phyloP scores from a whole-genome alignment of 2,888 invertebrate genomes.

The Gisinianus flammeolus region DNA sequence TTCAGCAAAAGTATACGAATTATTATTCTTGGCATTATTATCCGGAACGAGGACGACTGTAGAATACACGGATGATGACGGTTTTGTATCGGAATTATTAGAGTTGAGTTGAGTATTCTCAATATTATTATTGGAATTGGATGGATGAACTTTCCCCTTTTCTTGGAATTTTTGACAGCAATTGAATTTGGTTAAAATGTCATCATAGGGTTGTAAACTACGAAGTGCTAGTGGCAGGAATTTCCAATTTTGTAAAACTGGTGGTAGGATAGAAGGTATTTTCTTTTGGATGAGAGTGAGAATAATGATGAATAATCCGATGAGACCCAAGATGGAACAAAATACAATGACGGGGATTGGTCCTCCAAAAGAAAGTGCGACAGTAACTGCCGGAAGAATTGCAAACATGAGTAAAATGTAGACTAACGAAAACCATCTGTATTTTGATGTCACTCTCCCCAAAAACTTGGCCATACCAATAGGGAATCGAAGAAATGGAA shows the following conservation, averaged over 20 bases:
- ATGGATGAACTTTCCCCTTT: not conserved
- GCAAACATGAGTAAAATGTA: conserved; percentile 63
- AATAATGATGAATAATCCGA: conserved; percentile 60
- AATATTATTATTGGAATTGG: not conserved
- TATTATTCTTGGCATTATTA: not conserved
- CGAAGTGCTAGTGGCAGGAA: conserved; percentile 62
- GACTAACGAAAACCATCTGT: conserved; percentile 67
- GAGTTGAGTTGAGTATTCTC: conserved; percentile 5
- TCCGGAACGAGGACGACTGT: not conserved
- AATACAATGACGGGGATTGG: conserved; percentile 48
- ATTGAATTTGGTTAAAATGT: conserved; percentile 58
- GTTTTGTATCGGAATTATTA: too few relatives aligned
- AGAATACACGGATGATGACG: not conserved
- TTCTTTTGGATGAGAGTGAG: conserved; percentile 61
- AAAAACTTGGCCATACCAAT: conserved; percentile 64
- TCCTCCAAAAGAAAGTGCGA: conserved; percentile 61
- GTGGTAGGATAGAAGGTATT: conserved; percentile 60
- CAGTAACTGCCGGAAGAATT: conserved; percentile 60
- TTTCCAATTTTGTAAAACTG: conserved; percentile 61
- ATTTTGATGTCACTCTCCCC: conserved; percentile 66
- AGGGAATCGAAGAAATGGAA: conserved; percentile 65
- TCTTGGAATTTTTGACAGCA: conserved; percentile 31
- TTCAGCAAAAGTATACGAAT: not conserved
- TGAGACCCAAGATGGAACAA: conserved; percentile 59
- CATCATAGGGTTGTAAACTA: conserved; percentile 62